phyloP scores from a whole-genome alignment of 2,888 invertebrate genomes.

The Drosophila peninsularis region DNA sequence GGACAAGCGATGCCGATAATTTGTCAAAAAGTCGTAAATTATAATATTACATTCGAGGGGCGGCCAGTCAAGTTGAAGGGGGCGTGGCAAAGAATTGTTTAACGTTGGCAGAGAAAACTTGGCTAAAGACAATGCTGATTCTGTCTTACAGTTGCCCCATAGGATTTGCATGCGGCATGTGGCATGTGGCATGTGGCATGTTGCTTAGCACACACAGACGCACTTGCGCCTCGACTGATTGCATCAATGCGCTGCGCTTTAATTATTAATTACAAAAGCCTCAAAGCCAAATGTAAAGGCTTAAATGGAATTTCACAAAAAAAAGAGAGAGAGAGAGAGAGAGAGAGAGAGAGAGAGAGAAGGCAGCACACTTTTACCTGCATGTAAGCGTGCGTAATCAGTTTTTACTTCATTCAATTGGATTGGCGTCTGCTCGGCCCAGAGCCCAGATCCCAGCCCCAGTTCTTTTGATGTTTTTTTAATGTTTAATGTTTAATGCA shows the following conservation, averaged over 20 bases:
- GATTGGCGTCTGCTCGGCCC: slow-evolving; percentile 14
- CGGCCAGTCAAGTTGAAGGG: too few species aligned
- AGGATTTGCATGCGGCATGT: slow-evolving; percentile 12
- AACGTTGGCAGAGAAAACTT: background rate
- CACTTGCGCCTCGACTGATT: too few species aligned
- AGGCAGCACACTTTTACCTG: slow-evolving; percentile 17
- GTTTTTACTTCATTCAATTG: slow-evolving; percentile 58
- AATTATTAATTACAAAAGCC: slow-evolving; percentile 73
- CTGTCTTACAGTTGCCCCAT: slow-evolving; percentile 15
- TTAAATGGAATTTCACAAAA: slow-evolving; percentile 62
- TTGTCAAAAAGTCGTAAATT: slow-evolving; percentile 81
- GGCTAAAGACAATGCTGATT: background rate
- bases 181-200: slow-evolving; percentile 9
- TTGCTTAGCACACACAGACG: background rate
- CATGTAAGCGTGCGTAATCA: slow-evolving; percentile 46
- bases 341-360: background rate
- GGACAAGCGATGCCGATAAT: slow-evolving; percentile 74
- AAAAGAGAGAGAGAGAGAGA: background rate
- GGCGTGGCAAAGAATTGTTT: too few species aligned
- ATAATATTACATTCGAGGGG: slow-evolving; percentile 62
- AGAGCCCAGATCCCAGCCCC: background rate
- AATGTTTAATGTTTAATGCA: slow-evolving; percentile 75
- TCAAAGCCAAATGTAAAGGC: slow-evolving; percentile 77
- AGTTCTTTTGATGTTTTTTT: slow-evolving; percentile 50
- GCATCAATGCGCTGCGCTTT: slow-evolving; percentile 30